Conservation (phyloP, 2,888 invertebrate genomes). For the Augochlorella aurata region DNA sequence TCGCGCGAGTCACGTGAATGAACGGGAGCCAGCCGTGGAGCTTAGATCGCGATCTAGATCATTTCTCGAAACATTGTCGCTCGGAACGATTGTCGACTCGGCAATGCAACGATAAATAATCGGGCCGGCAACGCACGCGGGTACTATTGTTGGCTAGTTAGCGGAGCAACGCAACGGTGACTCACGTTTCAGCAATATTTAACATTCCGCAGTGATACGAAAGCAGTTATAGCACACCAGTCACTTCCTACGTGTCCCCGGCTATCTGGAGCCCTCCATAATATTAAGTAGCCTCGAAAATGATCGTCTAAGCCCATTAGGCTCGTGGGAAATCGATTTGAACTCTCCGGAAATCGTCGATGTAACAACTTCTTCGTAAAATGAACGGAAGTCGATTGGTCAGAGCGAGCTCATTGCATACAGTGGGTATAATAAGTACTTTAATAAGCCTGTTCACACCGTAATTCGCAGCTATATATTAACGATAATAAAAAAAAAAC, state of each 20-base stretch:
- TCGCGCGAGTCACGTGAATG: slow-evolving; percentile 9
- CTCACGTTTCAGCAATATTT: slow-evolving; percentile 75
- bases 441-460: too few species aligned
- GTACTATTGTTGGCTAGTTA: slow-evolving; percentile 56
- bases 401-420: too few species aligned
- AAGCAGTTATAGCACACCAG: slow-evolving; percentile 47
- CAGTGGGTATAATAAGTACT: too few species aligned
- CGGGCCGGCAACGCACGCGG: slow-evolving; percentile 25
- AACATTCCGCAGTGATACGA: slow-evolving; percentile 72
- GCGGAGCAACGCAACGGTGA: slow-evolving; percentile 59
- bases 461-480: too few species aligned
- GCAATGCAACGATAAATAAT: slow-evolving; percentile 49
- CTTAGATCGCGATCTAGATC: slow-evolving; percentile 40
- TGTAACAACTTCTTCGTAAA: too few species aligned
- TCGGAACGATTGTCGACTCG: background rate
- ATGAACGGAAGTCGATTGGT: too few species aligned
- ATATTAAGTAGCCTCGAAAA: slow-evolving; percentile 27
- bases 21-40: background rate
- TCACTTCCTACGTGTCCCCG: slow-evolving; percentile 60
- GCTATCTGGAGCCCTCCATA: background rate
- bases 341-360: background rate
- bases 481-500: too few species aligned
- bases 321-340: background rate
- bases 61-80: slow-evolving; percentile 28
- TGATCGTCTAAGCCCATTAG: background rate